Evolutionary conservation across 2,113 vertebrate species (phyloP), one percentile per base, ranked within the genome.

Genomic region (Chaetorhynchus papuensis): DNA sequence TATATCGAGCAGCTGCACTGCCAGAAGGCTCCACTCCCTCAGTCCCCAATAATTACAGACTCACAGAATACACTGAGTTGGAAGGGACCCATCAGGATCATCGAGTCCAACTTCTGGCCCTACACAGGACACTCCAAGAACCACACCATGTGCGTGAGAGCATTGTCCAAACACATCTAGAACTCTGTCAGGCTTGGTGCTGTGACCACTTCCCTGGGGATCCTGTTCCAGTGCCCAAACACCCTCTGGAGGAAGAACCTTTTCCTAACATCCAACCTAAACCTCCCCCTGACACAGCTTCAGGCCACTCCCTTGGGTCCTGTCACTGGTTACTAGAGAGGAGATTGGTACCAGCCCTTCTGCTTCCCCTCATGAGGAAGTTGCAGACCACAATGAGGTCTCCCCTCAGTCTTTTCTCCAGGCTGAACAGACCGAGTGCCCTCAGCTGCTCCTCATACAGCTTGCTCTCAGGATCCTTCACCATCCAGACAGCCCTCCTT

Each of bases 381-480:
- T 2, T 50, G 27, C 19, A 50, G 27, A 50, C 59, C 15, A 15
- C 1, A 0, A 2, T 28, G 37, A 50, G 10, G 15, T 81, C 37
- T 39, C 44, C 22, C 28, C 52, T 66, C 50, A 49, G 18, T 37
- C 35, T 56, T 28, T 56, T 45, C 27, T 28, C 13, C 69, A 39
- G 44, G 53, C 60, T 52, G 53, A 45, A n/a, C 23, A 39, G 23
- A 52, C 11, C 28, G 28, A n/a, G 27, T 26, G 45, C 7, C 13
- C 39, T 68, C 39, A 39, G 69, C 13, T 1, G 1, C 15, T 39
- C 10, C 28, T 59, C 52, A 52, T 11, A 28, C 0, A 1, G 7
- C 15, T 59, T 81, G 4, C 44, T 10, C 22, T 72, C 7, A 28
- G 53, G 22, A 15, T 19, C 18, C 44, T 45, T 39, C 33, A 59